Evolutionary conservation across 2,113 vertebrate genomes (phyloP), one percentile per base, ranked within the genome.

Genomic region (Mungos mungo): DNA sequence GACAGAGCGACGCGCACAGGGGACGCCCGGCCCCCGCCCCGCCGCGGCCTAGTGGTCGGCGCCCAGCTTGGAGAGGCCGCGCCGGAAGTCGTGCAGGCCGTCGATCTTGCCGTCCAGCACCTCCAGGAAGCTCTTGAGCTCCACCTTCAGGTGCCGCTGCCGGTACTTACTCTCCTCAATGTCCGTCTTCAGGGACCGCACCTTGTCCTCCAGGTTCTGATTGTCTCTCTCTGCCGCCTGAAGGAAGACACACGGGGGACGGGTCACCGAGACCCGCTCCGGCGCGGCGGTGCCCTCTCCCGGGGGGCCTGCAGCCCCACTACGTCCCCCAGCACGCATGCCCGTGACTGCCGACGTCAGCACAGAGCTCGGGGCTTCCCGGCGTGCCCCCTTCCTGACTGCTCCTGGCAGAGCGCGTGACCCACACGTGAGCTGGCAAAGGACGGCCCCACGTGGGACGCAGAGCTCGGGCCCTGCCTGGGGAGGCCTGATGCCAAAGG

Each of bases 81-180:
- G 98, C 94, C 99, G 99, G 98, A 99, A 99, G 98, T 99, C 99
- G 0, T 99, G 99, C 97, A 99, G 99, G 98, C 99, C 99, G 47
- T 99, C 99, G 31, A 99, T 99, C 98, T 99, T 99, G 33, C 99
- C 99, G 0, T 99, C 99, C 96, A 99, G 98, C 96, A 99, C 98
- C 94, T 99, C 99, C 99, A 99, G 99, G 98, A 99, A 99, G 98
- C 99, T 99, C 99, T 99, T 99, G 94, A 99, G 98, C 98, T 99
- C 99, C 86, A 98, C 98, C 99, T 99, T 99, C 98, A 99, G 99
- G 98, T 99, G 98, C 94, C 98, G 99, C 94, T 99, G 99, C 91
- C 99, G 99, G 76, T 99, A 99, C 74, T 98, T 99, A 80, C 98
- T 99, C 93, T 99, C 99, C 68, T 99, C 98, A 0, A 99, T 98